Percentiles rank a stretch among this genome's conserved stretches.
These are phyloP conservation scores for Morpho achilles DNA, from an alignment of 2,888 invertebrate species.

Conservation along the genomic window DNA sequence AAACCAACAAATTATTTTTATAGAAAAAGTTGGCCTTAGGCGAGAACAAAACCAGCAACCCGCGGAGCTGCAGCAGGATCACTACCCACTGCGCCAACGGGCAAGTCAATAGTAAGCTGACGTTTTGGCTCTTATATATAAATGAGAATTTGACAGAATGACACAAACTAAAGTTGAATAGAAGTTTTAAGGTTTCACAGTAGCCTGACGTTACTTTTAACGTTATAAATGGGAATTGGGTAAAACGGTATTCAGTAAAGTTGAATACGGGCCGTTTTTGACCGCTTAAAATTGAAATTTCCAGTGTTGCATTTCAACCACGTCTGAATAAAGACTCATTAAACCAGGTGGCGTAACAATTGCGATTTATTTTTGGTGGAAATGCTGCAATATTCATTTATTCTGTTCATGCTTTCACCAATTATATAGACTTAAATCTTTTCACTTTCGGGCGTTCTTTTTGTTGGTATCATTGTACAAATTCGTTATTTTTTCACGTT, in stretches of 20 bases:
- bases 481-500: too few relatives aligned
- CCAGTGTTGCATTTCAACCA: slow-evolving; percentile 39
- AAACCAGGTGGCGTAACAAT: slow-evolving; percentile 40
- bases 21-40: too few relatives aligned
- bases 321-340: slow-evolving; percentile 48
- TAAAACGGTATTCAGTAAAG: slow-evolving; percentile 18
- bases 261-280: slow-evolving; percentile 1
- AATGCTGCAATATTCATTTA: slow-evolving; percentile 28
- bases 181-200: neutral
- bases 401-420: slow-evolving; percentile 10
- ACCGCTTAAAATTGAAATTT: slow-evolving; percentile 33
- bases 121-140: too few relatives aligned
- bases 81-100: too few relatives aligned
- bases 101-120: too few relatives aligned
- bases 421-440: neutral
- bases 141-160: too few relatives aligned
- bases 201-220: too few relatives aligned
- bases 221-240: neutral
- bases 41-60: too few relatives aligned
- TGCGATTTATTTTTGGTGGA: slow-evolving; percentile 37
- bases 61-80: too few relatives aligned
- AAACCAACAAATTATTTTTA: too few relatives aligned
- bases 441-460: too few relatives aligned
- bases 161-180: neutral
- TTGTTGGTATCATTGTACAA: too few relatives aligned